Evolutionary conservation across 1,140 invertebrate species (phyloP).

Genomic region (Cyclina sinensis): DNA sequence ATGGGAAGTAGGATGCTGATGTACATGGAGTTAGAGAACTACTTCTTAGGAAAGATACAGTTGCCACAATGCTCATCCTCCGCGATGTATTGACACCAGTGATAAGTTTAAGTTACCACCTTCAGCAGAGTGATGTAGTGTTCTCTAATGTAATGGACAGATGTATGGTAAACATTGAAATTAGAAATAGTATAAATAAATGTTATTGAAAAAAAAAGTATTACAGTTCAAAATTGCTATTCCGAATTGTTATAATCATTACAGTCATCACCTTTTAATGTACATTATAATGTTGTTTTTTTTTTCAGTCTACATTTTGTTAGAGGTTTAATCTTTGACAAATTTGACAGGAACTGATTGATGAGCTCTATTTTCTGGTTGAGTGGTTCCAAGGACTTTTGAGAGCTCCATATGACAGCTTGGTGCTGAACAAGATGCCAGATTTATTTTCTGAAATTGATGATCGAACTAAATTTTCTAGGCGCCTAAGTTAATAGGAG

Average conservation of each 20-base stretch:
- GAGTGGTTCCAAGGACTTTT: not conserved
- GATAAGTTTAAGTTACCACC: slow-evolving; percentile 15
- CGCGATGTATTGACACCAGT: slow-evolving; percentile 31
- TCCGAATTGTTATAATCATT: too few relatives aligned
- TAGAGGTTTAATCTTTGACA: too few relatives aligned
- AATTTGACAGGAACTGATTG: not conserved
- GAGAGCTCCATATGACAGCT: not conserved
- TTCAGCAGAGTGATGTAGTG: not conserved
- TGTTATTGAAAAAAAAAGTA: too few relatives aligned
- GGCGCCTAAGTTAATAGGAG: not conserved
- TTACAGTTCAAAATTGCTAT: too few relatives aligned
- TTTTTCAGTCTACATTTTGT: too few relatives aligned
- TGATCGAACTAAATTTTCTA: not conserved
- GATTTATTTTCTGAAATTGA: not conserved
- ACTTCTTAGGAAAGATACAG: not conserved
- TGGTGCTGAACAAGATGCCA: not conserved
- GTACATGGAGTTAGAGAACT: not conserved
- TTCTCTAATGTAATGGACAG: slow-evolving; percentile 6
- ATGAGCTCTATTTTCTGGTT: not conserved
- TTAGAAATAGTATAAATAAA: too few relatives aligned
- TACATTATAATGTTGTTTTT: too few relatives aligned
- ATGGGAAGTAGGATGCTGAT: not conserved
- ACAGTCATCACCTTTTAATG: too few relatives aligned
- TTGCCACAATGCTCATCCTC: not conserved
- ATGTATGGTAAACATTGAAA: not conserved